Conservation (phyloP, 2,113 vertebrate species). For the Passer domesticus region DNA sequence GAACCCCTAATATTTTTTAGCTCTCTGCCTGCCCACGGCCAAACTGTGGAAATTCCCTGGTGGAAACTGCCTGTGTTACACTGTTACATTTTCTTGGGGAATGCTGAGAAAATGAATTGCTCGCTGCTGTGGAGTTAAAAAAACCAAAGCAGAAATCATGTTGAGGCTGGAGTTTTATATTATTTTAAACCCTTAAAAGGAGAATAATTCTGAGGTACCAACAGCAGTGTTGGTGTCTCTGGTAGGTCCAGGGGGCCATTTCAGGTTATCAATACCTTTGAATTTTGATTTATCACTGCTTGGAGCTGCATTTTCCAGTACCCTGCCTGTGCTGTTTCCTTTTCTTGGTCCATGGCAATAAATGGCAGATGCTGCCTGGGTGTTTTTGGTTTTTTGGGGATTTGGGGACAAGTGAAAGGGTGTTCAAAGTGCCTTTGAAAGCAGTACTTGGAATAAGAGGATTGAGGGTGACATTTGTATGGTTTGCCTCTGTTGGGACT, state of each 20-base stretch:
- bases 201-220: neutral
- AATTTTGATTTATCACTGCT: neutral
- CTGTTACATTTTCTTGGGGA: neutral
- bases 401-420: neutral
- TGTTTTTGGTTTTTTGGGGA: neutral
- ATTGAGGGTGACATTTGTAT: neutral
- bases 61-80: neutral
- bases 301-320: neutral
- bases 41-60: neutral
- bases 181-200: neutral
- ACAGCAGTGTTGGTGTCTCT: neutral
- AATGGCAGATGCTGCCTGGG: neutral
- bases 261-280: neutral
- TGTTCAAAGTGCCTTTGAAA: neutral
- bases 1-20: neutral
- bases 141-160: rapidly evolving
- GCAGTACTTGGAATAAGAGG: neutral
- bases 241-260: neutral
- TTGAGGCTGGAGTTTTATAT: neutral
- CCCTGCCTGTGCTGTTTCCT: neutral
- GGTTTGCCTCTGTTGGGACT: neutral
- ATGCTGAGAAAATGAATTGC: neutral
- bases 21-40: neutral
- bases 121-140: neutral
- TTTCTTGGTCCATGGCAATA: neutral